A percentile compares a stretch with the other conserved stretches of the same genome.
Evolutionary conservation across 2,797 vertebrate genomes (phyloP).

Genomic region (Falco rusticolus): DNA sequence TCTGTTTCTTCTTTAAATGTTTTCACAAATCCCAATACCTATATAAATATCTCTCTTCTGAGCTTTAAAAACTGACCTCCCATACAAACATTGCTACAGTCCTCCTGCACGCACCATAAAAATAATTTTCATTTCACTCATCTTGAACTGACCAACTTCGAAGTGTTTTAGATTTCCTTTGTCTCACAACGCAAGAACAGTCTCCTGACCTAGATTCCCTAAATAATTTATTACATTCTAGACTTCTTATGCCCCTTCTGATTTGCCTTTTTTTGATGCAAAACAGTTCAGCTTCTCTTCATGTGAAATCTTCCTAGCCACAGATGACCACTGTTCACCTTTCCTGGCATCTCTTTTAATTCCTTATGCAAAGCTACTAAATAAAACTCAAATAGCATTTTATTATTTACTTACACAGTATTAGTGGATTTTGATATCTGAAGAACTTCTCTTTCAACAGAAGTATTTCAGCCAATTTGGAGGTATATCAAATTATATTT

Average conservation of each 20-base stretch:
- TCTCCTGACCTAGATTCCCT: neutral
- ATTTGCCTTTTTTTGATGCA: conserved; percentile 6
- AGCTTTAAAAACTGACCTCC: neutral
- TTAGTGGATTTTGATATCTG: neutral
- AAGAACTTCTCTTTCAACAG: neutral
- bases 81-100: fast-evolving
- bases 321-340: neutral
- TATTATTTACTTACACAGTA: neutral
- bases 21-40: neutral
- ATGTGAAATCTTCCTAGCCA: neutral
- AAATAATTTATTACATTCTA: conserved; percentile 40
- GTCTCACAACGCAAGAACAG: neutral
- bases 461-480: neutral
- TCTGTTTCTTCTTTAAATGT: neutral
- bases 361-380: neutral
- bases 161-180: neutral
- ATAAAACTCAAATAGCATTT: neutral
- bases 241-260: neutral
- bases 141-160: neutral
- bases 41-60: neutral
- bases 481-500: neutral
- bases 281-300: neutral
- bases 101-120: neutral
- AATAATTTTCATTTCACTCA: neutral
- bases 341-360: neutral